Conservation (phyloP, 2,888 invertebrate genomes). For the Pristionchus entomophagus region DNA sequence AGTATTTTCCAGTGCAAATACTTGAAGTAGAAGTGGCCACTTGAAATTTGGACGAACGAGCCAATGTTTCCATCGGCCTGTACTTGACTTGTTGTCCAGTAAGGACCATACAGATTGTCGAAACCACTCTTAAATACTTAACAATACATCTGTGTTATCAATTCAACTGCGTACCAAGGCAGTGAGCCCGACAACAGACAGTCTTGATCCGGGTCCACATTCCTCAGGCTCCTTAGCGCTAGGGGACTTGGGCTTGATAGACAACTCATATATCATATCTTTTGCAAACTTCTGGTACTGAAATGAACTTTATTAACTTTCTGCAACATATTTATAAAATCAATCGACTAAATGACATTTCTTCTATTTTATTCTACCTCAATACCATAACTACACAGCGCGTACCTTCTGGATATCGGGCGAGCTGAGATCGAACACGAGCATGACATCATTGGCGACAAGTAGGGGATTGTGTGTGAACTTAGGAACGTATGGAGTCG, state of each 20-base stretch:
- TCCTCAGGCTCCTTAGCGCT: neutral
- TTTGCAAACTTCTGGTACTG: neutral
- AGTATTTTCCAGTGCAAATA: neutral
- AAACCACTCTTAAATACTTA: neutral
- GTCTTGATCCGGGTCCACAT: neutral
- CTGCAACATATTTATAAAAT: no score
- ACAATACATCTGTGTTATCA: neutral
- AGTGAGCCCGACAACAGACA: neutral
- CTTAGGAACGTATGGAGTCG: neutral
- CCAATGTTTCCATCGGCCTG: neutral
- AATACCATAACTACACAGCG: no score
- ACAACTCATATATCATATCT: neutral
- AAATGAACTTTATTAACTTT: no score
- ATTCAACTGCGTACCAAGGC: neutral
- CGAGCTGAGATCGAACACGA: neutral
- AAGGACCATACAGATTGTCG: neutral
- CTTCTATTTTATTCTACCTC: no score
- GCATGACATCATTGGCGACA: slow-evolving; percentile 14
- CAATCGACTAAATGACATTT: neutral
- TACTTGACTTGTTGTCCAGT: neutral
- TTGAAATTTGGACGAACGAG: neutral
- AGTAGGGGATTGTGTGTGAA: neutral
- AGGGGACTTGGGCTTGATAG: no score
- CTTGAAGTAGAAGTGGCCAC: neutral
- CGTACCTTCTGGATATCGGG: neutral